Evolutionary conservation across 2,113 vertebrate genomes (phyloP).

Genomic region (Peromyscus polionotus): DNA sequence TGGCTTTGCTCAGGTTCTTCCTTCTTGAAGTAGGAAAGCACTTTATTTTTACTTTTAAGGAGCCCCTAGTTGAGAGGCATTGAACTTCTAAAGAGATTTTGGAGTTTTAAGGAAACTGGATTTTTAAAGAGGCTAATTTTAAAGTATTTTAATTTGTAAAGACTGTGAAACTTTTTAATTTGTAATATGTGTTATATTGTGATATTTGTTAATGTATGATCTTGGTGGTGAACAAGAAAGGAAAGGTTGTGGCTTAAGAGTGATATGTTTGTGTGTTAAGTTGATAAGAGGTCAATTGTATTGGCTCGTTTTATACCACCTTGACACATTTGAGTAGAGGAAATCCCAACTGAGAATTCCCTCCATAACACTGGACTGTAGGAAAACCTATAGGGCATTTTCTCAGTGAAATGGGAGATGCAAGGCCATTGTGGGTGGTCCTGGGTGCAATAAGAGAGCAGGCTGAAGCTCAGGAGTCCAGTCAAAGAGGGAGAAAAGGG

Average conservation of each 20-base stretch:
- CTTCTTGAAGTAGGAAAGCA: too few relatives aligned
- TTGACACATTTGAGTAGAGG: not conserved
- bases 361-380: not conserved
- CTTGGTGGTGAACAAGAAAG: not conserved
- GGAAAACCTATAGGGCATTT: not conserved
- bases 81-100: too few relatives aligned
- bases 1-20: too few relatives aligned
- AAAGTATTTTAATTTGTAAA: not conserved
- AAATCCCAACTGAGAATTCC: not conserved
- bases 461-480: not conserved
- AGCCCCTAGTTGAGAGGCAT: too few relatives aligned
- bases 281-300: not conserved
- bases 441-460: not conserved
- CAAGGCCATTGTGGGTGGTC: not conserved
- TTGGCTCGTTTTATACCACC: not conserved
- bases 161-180: not conserved
- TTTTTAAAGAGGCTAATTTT: not conserved
- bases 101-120: not conserved
- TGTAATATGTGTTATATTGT: not conserved
- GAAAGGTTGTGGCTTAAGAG: not conserved
- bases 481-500: too few relatives aligned
- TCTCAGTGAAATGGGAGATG: not conserved
- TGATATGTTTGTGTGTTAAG: not conserved
- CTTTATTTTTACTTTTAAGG: too few relatives aligned
- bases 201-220: not conserved